phyloP scores from a whole-genome alignment of 2,113 vertebrate species.

The Carassius carassius region DNA sequence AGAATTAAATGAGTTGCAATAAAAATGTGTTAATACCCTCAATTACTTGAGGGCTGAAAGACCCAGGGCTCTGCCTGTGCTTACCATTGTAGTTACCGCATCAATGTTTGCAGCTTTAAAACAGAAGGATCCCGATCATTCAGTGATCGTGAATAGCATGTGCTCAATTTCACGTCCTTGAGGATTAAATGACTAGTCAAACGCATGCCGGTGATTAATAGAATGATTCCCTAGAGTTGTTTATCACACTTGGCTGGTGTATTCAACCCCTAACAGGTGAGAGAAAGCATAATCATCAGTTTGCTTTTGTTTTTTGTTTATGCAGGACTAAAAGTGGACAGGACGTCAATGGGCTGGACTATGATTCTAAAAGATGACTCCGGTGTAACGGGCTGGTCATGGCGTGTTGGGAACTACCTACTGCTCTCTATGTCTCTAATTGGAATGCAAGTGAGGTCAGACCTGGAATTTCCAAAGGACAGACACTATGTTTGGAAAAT shows the following conservation, averaged over 20 bases:
- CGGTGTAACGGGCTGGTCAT: slow-evolving; percentile 76
- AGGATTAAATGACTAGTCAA: slow-evolving; percentile 33
- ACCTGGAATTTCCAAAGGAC: slow-evolving; percentile 80
- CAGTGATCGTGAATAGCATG: not conserved
- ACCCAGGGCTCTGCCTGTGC: slow-evolving; percentile 16
- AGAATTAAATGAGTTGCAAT: slow-evolving; percentile 68
- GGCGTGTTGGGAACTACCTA: slow-evolving; percentile 75
- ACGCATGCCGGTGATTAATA: slow-evolving; percentile 19
- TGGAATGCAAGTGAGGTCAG: slow-evolving; percentile 75
- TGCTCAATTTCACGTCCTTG: not conserved
- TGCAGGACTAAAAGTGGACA: slow-evolving; percentile 82
- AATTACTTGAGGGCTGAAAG: slow-evolving; percentile 60
- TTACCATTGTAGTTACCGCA: slow-evolving; percentile 18
- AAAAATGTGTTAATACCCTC: slow-evolving; percentile 67
- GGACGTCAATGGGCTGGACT: slow-evolving; percentile 82
- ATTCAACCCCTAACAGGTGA: not conserved
- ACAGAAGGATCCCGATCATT: slow-evolving; percentile 15
- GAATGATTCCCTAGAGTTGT: slow-evolving; percentile 26
- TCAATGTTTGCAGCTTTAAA: slow-evolving; percentile 3
- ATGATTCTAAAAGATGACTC: slow-evolving; percentile 87
- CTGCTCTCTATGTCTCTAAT: slow-evolving; percentile 79
- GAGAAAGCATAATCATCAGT: slow-evolving; percentile 44
- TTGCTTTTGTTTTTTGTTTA: slow-evolving; percentile 46
- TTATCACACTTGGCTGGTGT: not conserved
- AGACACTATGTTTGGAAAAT: slow-evolving; percentile 91